Evolutionary conservation across 2,113 vertebrate genomes (phyloP).

Genomic region (Oreochromis spilurus): DNA sequence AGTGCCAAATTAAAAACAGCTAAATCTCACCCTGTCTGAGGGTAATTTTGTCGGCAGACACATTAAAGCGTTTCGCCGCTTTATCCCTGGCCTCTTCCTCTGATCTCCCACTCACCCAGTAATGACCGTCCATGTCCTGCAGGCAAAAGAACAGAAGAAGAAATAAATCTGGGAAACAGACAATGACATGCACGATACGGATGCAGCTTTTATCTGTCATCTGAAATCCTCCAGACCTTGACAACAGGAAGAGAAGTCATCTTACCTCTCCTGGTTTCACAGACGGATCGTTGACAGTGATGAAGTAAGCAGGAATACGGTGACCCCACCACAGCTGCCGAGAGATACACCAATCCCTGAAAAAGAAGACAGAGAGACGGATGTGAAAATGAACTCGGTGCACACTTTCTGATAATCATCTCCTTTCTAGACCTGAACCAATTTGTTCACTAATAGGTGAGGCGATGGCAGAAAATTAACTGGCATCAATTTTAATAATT

Average conservation of each 20-base stretch:
- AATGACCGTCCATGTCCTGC: slow-evolving; percentile 82
- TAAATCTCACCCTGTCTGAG: slow-evolving; percentile 80
- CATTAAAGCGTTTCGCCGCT: slow-evolving; percentile 80
- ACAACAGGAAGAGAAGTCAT: not conserved
- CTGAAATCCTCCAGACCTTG: not conserved
- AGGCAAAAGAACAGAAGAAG: not conserved
- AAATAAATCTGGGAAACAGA: not conserved
- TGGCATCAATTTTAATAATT: not conserved
- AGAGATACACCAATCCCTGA: slow-evolving; percentile 88
- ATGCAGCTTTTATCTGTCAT: not conserved
- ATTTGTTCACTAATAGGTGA: not conserved
- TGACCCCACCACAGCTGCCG: slow-evolving; percentile 94
- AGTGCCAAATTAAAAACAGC: not conserved
- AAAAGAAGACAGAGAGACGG: not conserved
- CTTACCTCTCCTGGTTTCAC: slow-evolving; percentile 81
- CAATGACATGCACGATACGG: not conserved
- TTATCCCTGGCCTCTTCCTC: slow-evolving; percentile 79
- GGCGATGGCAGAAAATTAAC: not conserved
- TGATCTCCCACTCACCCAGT: slow-evolving; percentile 85
- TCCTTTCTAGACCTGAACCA: not conserved
- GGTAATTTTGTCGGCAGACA: slow-evolving; percentile 76
- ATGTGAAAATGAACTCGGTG: not conserved
- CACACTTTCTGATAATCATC: not conserved
- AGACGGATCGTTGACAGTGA: slow-evolving; percentile 76
- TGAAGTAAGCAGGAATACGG: slow-evolving; percentile 85